A percentile compares a stretch with the other conserved stretches of the same genome.
Evolutionary conservation across 2,888 invertebrate species (phyloP).

Genomic region (Agelastica alni): DNA sequence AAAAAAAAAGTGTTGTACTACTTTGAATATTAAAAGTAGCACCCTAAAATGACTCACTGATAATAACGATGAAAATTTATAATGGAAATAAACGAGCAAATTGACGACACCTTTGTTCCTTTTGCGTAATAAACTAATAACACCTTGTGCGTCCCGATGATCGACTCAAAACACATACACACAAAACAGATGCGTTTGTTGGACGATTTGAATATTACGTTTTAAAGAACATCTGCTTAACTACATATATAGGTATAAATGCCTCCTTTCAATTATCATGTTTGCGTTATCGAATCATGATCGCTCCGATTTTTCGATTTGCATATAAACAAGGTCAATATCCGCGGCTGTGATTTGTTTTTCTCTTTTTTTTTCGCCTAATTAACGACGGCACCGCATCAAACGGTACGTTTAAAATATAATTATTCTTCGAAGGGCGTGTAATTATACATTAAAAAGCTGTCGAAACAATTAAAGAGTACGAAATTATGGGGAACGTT

Average conservation of each 20-base stretch:
- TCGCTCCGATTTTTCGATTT: not conserved
- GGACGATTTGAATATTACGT: not conserved
- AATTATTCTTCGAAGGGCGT: too few species aligned
- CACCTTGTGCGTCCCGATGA: not conserved
- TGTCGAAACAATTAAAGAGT: too few species aligned
- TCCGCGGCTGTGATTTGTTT: too few species aligned
- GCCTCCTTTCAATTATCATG: constrained; percentile 10
- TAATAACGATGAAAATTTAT: not conserved
- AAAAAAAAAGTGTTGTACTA: too few species aligned
- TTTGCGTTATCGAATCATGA: not conserved
- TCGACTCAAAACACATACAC: not conserved
- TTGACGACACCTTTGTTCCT: constrained; percentile 29
- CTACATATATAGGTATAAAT: too few species aligned
- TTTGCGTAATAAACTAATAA: constrained; percentile 31
- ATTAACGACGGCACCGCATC: too few species aligned
- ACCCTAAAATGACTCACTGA: constrained; percentile 18
- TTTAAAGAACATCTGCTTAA: constrained; percentile 20
- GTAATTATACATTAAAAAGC: too few species aligned
- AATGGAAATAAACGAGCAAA: constrained; percentile 33
- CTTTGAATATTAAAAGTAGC: too few species aligned
- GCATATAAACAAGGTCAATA: not conserved
- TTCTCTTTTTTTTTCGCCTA: too few species aligned
- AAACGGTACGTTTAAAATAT: too few species aligned
- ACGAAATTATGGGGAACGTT: too few species aligned
- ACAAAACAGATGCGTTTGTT: not conserved